phyloP scores from a whole-genome alignment of 2,797 vertebrate genomes.

The Botia kubotai region DNA sequence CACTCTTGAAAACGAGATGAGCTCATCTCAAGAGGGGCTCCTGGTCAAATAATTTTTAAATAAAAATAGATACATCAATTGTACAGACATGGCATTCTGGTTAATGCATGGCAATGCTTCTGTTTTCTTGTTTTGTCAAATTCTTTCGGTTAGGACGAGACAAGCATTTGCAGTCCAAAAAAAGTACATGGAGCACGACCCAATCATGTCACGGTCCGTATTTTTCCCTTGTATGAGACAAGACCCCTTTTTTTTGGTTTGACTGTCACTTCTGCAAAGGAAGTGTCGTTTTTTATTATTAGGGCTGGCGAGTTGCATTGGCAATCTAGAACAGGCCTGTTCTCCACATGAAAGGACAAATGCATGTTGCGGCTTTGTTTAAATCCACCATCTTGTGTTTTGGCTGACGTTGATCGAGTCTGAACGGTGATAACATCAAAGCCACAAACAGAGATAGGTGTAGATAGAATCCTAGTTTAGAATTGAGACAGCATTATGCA shows the following conservation, averaged over 20 bases:
- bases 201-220: slow-evolving; percentile 80
- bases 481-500: slow-evolving; percentile 57
- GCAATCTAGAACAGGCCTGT: slow-evolving; percentile 50
- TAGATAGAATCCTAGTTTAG: slow-evolving; percentile 12
- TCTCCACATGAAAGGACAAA: slow-evolving; percentile 77
- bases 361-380: slow-evolving; percentile 68
- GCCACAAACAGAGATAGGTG: slow-evolving; percentile 32
- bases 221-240: slow-evolving; percentile 85
- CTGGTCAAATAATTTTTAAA: slow-evolving; percentile 89
- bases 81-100: slow-evolving; percentile 81
- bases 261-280: slow-evolving; percentile 63
- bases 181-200: slow-evolving; percentile 81
- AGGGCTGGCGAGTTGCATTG: slow-evolving; percentile 64
- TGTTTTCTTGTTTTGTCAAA: slow-evolving; percentile 69
- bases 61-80: slow-evolving; percentile 84
- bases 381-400: not conserved
- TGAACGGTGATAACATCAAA: not conserved
- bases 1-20: slow-evolving; percentile 89
- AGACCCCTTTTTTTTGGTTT: slow-evolving; percentile 75
- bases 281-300: slow-evolving; percentile 58
- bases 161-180: slow-evolving; percentile 80
- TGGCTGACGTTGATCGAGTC: not conserved
- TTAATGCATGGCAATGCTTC: slow-evolving; percentile 79
- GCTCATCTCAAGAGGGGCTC: slow-evolving; percentile 89
- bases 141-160: slow-evolving; percentile 58